Evolutionary conservation across 64 coral and sea anemone genomes (phyloP), one percentile per base, ranked within the genome.

Genomic region (Hydrozoanthus tunicans): DNA sequence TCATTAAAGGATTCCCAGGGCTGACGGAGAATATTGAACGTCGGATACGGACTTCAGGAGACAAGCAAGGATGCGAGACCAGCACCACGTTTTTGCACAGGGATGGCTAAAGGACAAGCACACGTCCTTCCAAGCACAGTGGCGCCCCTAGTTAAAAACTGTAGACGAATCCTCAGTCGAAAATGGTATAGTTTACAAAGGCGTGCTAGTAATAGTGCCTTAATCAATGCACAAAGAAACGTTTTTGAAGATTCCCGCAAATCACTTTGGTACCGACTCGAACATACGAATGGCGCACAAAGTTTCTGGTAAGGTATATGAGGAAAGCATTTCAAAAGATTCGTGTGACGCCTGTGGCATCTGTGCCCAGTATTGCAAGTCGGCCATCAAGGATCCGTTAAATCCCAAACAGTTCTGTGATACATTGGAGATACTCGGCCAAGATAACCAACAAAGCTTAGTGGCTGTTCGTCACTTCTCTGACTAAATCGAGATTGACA

Each of bases 91-190:
- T 3, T 69, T 91, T 43, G 52, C 77, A 59, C 24, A 90, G 56
- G 69, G 85, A 73, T 89, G 85, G 91, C 81, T 73, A 63, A 56
- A 79, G 13, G 92, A 93, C 83, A 60, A 93, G 43, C 58, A 89
- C 6, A 74, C 24, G 71, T 43, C 32, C 32, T 1, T 77, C 68
- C 15, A 73, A n/a, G 25, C 32, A 82, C 7, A 14, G 11, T 25
- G 66, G 65, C 59, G 43, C 6, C 78, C 80, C 9, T 92, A 73
- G 32, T 92, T 69, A 71, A 76, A 51, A 20, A 85, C 59, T 71
- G 14, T 80, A 52, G 81, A 92, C 72, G 74, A 93, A 69, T 70
- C 32, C 32, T 43, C 32, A 1, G 32, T 43, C 0, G 0, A 43
- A 2, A 43, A 43, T 43, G 32, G 32, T 2, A 43, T 43, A 43